A percentile compares a stretch with the other conserved stretches of the same genome.
Evolutionary conservation across 2,113 vertebrate genomes (phyloP).

Genomic region (Bettongia penicillata): DNA sequence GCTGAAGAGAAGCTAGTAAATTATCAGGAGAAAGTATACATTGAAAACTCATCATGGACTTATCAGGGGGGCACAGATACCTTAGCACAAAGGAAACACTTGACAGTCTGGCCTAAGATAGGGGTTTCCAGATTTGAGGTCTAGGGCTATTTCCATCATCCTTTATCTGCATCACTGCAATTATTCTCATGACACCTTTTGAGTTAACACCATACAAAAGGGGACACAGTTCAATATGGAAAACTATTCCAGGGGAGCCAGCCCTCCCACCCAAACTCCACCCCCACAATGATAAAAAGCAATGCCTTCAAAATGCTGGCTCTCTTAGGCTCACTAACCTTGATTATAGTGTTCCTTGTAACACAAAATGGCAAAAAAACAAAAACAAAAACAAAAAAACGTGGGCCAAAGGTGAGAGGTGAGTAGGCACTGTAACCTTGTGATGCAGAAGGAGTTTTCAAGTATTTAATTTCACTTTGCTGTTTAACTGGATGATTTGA

Average conservation of each 20-base stretch:
- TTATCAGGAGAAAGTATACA: constrained; percentile 1
- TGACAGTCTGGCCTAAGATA: background rate
- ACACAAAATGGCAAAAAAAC: background rate
- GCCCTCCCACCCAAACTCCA: background rate
- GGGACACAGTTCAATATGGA: background rate
- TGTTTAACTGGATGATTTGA: background rate
- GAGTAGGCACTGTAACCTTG: too few relatives aligned
- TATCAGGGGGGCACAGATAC: background rate
- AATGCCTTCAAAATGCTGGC: background rate
- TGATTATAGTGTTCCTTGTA: background rate
- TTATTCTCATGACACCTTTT: background rate
- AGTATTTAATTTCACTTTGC: background rate
- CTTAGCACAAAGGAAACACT: background rate
- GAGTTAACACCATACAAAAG: constrained; percentile 1
- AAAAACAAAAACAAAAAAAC: background rate
- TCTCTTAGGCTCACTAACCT: background rate
- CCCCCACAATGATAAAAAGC: background rate
- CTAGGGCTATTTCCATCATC: background rate
- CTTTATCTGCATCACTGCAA: constrained; percentile 3
- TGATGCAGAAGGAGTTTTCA: background rate
- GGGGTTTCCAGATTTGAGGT: background rate
- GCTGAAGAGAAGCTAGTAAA: constrained; percentile 50
- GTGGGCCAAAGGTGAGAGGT: rapidly evolving
- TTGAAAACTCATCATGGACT: constrained; percentile 33
- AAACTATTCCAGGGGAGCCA: background rate